These are phyloP conservation scores for Scyliorhinus canicula DNA, from an alignment of 2,797 vertebrate genomes.

Conservation along the genomic window DNA sequence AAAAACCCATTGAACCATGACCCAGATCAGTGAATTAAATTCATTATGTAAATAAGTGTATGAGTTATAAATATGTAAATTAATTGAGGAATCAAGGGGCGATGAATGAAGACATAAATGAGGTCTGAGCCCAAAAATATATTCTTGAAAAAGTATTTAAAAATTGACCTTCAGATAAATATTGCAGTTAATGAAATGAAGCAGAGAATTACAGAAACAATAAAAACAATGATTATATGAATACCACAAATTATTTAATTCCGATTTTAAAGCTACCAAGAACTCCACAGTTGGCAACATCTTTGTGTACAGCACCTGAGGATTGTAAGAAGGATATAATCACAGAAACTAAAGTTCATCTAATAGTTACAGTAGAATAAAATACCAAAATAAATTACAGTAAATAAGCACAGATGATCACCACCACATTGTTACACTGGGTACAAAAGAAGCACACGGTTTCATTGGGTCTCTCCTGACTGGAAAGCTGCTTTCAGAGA, in stretches of 20 bases:
- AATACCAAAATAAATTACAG: not conserved
- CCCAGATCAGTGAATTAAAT: conserved; percentile 19
- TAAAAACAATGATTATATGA: not conserved
- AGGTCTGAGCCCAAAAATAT: not conserved
- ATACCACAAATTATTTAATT: not conserved
- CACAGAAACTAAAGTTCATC: not conserved
- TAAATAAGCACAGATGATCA: not conserved
- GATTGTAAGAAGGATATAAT: not conserved
- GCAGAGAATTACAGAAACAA: not conserved
- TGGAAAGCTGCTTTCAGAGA: not conserved
- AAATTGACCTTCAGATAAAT: conserved; percentile 4
- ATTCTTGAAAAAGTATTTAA: not conserved
- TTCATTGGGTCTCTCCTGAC: not conserved
- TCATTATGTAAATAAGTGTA: conserved; percentile 36
- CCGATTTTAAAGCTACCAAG: not conserved
- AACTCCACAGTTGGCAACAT: not conserved
- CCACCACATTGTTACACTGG: no score
- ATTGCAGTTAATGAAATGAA: not conserved
- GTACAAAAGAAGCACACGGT: not conserved
- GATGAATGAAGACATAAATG: conserved; percentile 28
- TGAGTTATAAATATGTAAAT: conserved; percentile 34
- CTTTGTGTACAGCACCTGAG: not conserved
- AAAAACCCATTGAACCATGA: conserved; percentile 32
- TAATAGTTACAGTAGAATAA: not conserved
- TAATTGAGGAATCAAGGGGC: conserved; percentile 10